These are phyloP conservation scores for Apodemia hepburni DNA, from an alignment of 2,888 invertebrate species.

Conservation along the genomic window DNA sequence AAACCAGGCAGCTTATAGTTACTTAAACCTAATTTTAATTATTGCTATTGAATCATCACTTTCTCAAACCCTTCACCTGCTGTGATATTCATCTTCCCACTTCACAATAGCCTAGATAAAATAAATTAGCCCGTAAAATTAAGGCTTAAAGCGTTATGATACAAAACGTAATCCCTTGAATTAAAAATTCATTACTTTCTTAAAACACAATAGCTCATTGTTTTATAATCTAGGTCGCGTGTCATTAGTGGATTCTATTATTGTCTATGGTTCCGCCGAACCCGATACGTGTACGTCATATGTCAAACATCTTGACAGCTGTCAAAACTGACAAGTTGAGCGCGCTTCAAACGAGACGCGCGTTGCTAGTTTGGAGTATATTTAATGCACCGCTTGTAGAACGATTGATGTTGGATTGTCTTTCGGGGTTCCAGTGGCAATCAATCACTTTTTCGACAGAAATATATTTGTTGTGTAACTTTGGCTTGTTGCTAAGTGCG, in stretches of 20 bases:
- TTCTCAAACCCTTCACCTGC: too few relatives aligned
- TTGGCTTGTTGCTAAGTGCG: not conserved
- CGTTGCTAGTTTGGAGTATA: conserved; percentile 4
- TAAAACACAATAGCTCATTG: conserved; percentile 17
- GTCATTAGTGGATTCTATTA: conserved; percentile 20
- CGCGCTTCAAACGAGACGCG: conserved; percentile 12
- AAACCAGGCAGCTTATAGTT: too few relatives aligned
- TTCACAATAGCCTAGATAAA: too few relatives aligned
- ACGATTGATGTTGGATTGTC: conserved; percentile 12
- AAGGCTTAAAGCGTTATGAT: too few relatives aligned
- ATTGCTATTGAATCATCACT: too few relatives aligned
- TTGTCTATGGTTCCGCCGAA: conserved; percentile 24
- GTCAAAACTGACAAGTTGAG: conserved; percentile 30
- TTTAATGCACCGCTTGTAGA: conserved; percentile 9
- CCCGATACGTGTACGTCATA: conserved; percentile 27
- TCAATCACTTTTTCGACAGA: conserved; percentile 4
- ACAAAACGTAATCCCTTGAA: not conserved
- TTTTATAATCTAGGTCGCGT: conserved; percentile 24
- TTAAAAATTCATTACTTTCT: conserved; percentile 7
- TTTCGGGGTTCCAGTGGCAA: conserved; percentile 10
- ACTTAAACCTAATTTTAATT: too few relatives aligned
- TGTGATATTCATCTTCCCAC: too few relatives aligned
- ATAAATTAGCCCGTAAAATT: too few relatives aligned
- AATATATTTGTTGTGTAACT: conserved; percentile 3
- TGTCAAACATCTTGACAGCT: conserved; percentile 34